Conservation (phyloP, 2,797 vertebrate species). For the Gastrophryne carolinensis region DNA sequence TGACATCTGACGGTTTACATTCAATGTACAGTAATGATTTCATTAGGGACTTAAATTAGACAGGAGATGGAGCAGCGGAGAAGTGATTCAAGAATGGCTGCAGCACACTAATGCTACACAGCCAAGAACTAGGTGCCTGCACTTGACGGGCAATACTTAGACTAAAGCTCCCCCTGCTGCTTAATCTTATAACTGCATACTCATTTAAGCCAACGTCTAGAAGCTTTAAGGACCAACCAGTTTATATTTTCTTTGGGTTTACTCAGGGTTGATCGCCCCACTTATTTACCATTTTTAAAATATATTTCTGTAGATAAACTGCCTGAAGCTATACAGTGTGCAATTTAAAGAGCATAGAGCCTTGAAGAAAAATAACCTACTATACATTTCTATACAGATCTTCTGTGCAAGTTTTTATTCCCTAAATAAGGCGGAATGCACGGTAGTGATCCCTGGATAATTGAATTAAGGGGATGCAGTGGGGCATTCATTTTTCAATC, state of each 20-base stretch:
- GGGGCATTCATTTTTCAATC: conserved; percentile 42
- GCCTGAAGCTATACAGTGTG: conserved; percentile 14
- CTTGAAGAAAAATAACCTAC: background rate
- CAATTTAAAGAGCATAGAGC: background rate
- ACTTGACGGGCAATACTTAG: conserved; percentile 30
- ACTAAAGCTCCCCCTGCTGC: conserved; percentile 69
- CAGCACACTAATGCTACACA: conserved; percentile 32
- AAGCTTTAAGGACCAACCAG: conserved; percentile 49
- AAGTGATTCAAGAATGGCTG: conserved; percentile 34
- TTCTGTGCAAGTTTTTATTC: background rate
- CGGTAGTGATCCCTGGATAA: conserved; percentile 34
- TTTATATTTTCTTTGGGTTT: conserved; percentile 63
- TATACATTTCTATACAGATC: background rate
- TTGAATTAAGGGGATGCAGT: conserved; percentile 5
- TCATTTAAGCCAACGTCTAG: background rate
- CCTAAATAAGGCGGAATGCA: background rate
- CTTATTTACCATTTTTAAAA: background rate
- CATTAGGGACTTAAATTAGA: conserved; percentile 44
- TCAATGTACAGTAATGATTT: conserved; percentile 58
- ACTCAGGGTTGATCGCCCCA: background rate
- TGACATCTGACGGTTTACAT: conserved; percentile 59
- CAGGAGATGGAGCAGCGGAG: conserved; percentile 35
- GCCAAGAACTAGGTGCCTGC: conserved; percentile 24
- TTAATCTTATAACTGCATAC: background rate
- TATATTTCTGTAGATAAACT: conserved; percentile 1